Base-by-base conservation (phyloP, 2,888 invertebrate genomes). In the Dascillus cervinus region DNA sequence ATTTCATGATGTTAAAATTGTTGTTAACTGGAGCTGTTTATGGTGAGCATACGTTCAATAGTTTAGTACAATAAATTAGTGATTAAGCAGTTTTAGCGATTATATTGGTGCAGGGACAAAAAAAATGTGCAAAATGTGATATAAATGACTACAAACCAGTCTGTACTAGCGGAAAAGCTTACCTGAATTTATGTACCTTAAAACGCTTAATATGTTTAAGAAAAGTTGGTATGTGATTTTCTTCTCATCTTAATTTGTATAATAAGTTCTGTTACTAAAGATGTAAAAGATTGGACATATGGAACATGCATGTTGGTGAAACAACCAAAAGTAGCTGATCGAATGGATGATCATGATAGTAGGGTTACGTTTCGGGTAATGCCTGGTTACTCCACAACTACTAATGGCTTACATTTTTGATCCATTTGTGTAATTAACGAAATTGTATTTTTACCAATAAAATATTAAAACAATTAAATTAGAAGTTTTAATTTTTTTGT, bases 61-160 rank as follows among this genome's bases (percentile, higher is more conserved):
- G n/a, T n/a, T n/a, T n/a, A n/a, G n/a, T n/a, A n/a, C n/a, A n/a
- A n/a, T n/a, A n/a, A n/a, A n/a, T n/a, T n/a, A n/a, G n/a, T n/a
- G n/a, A n/a, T n/a, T n/a, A n/a, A n/a, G n/a, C n/a, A n/a, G n/a
- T n/a, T n/a, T n/a, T n/a, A n/a, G n/a, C n/a, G n/a, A n/a, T n/a
- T n/a, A 23, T 11, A 23, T 23, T 23, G 10, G 12, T 23, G 11
- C 5, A n/a, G n/a, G n/a, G n/a, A n/a, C n/a, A n/a, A n/a, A n/a
- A n/a, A n/a, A 3, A 12, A 5, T 33, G 33, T 13, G 11, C 13
- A 10, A 13, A 13, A 13, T 41, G 41, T 25, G 26, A 38, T 10
- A 24, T 23, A 13, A 33, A 38, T 9, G 38, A 41, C 11, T 41
- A 41, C 20, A 29, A 33, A 5, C 41, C 41, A 5, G 31, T 41